Conservation (phyloP, 2,888 invertebrate species). For the Pristionchus arcanus region DNA sequence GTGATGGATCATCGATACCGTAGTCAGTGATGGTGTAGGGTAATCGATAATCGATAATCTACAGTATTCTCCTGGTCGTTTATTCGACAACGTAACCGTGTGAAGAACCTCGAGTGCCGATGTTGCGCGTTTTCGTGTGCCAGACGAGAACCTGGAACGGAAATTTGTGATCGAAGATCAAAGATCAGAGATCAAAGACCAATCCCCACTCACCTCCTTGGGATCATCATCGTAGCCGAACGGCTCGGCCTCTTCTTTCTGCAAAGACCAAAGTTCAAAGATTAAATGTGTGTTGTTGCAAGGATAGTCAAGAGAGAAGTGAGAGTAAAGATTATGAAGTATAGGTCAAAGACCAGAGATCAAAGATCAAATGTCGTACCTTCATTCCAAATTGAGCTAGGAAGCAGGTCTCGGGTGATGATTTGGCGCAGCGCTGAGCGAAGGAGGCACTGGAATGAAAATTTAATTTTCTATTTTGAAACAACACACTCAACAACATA, state of each 20-base stretch:
- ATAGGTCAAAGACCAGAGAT: background rate
- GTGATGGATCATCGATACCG: background rate
- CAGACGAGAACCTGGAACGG: conserved; percentile 29
- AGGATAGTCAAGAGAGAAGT: background rate
- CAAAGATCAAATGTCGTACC: conserved; percentile 16
- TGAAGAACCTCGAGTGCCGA: conserved; percentile 41
- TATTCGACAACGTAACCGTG: conserved; percentile 52
- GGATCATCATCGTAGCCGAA: conserved; percentile 70
- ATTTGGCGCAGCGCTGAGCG: conserved; percentile 64
- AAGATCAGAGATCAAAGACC: background rate
- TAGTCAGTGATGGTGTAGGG: background rate
- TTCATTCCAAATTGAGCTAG: conserved; percentile 68
- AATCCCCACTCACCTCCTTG: conserved; percentile 54
- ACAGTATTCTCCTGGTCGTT: background rate
- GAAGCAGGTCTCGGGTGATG: conserved; percentile 71
- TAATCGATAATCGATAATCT: background rate
- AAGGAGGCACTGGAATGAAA: conserved; percentile 64
- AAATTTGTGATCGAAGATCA: background rate
- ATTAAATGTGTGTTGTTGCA: too few relatives aligned
- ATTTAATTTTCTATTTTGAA: background rate
- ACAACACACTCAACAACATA: too few relatives aligned
- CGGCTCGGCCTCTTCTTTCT: conserved; percentile 63
- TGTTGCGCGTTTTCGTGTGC: conserved; percentile 53
- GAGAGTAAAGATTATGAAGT: background rate
- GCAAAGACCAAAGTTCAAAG: background rate